Base-by-base conservation (phyloP, 2,888 invertebrate species). In the Miltochrista miniata region DNA sequence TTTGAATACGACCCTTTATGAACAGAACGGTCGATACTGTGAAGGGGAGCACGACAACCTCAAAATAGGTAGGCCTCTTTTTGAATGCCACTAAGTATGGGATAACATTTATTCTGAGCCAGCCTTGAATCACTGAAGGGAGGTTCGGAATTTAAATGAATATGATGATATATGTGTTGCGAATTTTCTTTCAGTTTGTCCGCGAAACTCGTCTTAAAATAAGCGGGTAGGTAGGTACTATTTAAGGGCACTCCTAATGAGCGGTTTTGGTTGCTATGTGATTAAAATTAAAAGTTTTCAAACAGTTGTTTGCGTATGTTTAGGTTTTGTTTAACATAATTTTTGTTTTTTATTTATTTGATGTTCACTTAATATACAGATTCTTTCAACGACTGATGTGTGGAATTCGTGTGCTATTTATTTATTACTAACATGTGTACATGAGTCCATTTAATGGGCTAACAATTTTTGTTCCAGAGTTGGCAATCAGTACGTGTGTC, bases 401-500 rank as follows among this genome's bases (percentile, higher is more conserved):
- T 2, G 5, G 3, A 4, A 24, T 5, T 24, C 5, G 2, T 24
- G 3, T 24, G 18, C 3, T 24, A 4, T 4, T 24, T 24, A 24
- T 24, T 24, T 4, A 24, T 4, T 4, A 4, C 5, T 24, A 24
- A 24, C 18, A 24, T 24, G 5, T 24, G 2, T 24, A 5, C 18
- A 11, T 18, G 18, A 10, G 18, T 24, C 18, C 18, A 24, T 24
- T 24, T 24, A 2, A 24, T 5, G 18, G 5, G 18, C 3, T 24
- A 5, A 24, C 5, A 24, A 4, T n/a, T 11, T 14, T 53, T n/a
- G n/a, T 59, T 50, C 30, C 78, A 96, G 96, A 7, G 94, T 96
- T 43, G 93, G 95, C 13, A 95, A 95, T 79, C 94, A 94, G 72
- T 95, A 93, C 79, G 93, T 96, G 56, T 96, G 96, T 57, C 96